These are phyloP conservation scores for Loxodonta africana DNA, from an alignment of 2,113 vertebrate species.

Conservation along the genomic window DNA sequence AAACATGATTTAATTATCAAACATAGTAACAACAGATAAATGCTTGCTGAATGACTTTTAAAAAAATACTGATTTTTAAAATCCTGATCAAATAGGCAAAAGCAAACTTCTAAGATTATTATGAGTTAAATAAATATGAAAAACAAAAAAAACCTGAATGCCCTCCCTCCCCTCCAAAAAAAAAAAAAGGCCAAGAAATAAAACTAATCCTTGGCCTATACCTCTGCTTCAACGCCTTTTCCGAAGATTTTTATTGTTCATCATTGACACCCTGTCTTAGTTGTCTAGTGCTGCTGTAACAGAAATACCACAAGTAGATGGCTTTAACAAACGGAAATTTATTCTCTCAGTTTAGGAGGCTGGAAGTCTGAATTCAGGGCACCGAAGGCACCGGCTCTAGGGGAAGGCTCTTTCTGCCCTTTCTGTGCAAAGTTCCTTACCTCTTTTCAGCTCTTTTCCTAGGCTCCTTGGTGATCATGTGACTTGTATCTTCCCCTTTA, in stretches of 20 bases:
- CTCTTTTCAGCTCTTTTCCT: background rate
- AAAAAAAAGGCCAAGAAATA: background rate
- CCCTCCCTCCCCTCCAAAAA: background rate
- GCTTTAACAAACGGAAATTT: background rate
- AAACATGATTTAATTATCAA: background rate
- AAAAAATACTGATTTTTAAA: background rate
- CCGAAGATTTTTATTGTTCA: background rate
- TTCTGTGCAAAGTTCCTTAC: background rate
- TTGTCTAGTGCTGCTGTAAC: no score
- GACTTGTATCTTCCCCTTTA: background rate
- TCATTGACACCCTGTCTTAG: background rate
- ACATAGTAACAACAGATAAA: slow-evolving; percentile 15
- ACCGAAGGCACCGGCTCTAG: background rate
- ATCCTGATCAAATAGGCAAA: slow-evolving; percentile 32
- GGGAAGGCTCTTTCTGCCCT: background rate
- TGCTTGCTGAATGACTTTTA: background rate
- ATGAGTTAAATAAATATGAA: background rate
- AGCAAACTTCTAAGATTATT: slow-evolving; percentile 8
- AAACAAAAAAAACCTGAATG: background rate
- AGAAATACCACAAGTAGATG: background rate
- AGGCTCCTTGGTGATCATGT: background rate
- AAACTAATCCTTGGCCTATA: background rate
- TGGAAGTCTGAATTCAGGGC: background rate
- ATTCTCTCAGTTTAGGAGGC: background rate
- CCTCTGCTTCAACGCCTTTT: background rate